phyloP scores from a whole-genome alignment of 2,113 vertebrate genomes.

The Himantopus leucocephalus region DNA sequence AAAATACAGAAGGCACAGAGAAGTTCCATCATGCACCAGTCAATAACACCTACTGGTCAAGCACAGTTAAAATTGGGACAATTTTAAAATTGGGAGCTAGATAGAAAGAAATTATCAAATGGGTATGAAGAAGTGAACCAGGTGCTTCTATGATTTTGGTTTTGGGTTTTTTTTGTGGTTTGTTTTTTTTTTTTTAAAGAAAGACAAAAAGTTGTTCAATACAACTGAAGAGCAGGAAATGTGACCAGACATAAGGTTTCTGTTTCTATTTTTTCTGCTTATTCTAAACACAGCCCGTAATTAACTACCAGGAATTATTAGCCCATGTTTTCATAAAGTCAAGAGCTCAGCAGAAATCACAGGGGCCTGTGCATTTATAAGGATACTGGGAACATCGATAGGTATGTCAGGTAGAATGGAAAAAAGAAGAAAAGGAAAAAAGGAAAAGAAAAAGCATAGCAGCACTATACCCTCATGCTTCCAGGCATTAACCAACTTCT shows the following conservation, averaged over 20 bases:
- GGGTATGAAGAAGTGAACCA: background rate
- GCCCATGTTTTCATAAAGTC: background rate
- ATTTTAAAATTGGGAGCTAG: background rate
- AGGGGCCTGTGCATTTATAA: background rate
- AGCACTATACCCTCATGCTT: background rate
- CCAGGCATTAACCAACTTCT: background rate
- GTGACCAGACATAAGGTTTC: background rate
- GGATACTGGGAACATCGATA: background rate
- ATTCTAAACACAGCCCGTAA: background rate
- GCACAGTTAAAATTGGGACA: background rate
- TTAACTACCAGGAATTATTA: background rate
- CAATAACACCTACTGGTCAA: background rate
- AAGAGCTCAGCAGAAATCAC: background rate
- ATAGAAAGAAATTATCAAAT: background rate
- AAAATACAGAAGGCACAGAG: background rate
- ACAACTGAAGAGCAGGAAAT: background rate
- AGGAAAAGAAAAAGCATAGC: background rate
- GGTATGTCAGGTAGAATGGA: background rate
- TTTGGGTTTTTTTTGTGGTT: background rate
- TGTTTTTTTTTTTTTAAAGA: background rate
- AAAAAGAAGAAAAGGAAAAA: no score
- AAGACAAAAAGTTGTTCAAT: background rate
- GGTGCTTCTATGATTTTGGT: background rate
- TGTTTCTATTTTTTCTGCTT: background rate
- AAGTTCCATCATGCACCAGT: background rate